phyloP scores from a whole-genome alignment of 2,888 invertebrate species.

The Acrobasis suavella region DNA sequence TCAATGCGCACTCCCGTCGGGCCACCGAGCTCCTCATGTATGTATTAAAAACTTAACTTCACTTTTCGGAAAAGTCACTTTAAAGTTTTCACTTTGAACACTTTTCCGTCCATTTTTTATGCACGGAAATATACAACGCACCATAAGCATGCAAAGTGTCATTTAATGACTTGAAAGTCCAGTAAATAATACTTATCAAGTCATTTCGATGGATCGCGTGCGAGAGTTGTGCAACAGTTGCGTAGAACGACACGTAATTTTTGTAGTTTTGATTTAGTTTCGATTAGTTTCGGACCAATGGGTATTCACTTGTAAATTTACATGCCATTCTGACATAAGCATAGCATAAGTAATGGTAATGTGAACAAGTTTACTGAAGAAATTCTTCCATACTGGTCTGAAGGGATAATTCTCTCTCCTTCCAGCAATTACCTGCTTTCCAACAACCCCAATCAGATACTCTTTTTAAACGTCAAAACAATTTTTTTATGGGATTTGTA shows the following conservation, averaged over 20 bases:
- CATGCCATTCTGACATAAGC: conserved; percentile 6
- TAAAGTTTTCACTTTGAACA: no score
- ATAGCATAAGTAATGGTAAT: not conserved
- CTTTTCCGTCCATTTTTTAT: no score
- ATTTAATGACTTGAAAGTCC: conserved; percentile 8
- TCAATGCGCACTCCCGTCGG: no score
- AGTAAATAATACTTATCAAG: conserved; percentile 6
- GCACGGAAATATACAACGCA: not conserved
- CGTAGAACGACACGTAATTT: not conserved
- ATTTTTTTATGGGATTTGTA: no score
- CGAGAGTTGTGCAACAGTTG: conserved; percentile 15
- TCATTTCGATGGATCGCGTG: conserved; percentile 5
- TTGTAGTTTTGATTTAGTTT: not conserved
- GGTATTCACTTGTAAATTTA: not conserved
- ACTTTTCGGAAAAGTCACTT: no score
- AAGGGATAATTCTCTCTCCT: no score
- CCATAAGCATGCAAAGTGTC: conserved; percentile 5
- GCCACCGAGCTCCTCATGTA: no score
- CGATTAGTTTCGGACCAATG: not conserved
- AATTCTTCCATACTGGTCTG: not conserved
- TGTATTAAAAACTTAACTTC: no score
- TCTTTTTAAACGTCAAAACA: no score
- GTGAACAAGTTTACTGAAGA: not conserved
- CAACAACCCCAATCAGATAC: no score
- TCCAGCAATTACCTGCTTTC: no score